phyloP scores from a whole-genome alignment of 2,113 vertebrate genomes.

The Gnathonemus longibarbis region DNA sequence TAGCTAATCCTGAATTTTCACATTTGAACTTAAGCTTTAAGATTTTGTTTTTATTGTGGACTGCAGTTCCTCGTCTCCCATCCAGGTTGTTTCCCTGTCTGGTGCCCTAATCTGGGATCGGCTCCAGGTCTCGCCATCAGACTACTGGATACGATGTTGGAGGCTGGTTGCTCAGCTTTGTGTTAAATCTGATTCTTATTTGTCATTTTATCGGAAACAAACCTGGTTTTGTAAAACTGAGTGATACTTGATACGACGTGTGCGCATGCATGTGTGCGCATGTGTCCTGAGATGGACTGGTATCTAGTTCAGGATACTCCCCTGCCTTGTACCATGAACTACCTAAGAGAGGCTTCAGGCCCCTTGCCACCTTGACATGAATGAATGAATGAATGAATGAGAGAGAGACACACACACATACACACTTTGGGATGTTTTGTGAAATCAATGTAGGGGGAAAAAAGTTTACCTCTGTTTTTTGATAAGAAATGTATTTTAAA shows the following conservation, averaged over 20 bases:
- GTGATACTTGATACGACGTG: not conserved
- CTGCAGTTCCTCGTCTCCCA: not conserved
- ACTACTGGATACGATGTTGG: not conserved
- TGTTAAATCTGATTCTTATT: not conserved
- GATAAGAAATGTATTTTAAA: not conserved
- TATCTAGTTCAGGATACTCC: not conserved
- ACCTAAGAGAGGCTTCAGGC: not conserved
- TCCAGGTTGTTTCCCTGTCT: not conserved
- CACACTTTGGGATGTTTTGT: not conserved
- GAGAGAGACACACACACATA: not conserved
- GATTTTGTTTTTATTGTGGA: not conserved
- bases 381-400: not conserved
- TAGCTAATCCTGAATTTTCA: not conserved
- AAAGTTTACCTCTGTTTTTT: not conserved
- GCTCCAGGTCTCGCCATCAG: not conserved
- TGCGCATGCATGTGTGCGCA: no score
- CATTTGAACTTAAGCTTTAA: not conserved
- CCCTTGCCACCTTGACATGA: not conserved
- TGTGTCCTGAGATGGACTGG: not conserved
- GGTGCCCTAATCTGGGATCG: not conserved
- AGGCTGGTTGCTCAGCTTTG: not conserved
- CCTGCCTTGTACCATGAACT: not conserved
- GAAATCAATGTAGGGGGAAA: not conserved
- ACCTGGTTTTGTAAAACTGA: not conserved
- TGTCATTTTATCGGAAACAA: not conserved